Percentiles rank a stretch among this genome's conserved stretches.
Evolutionary conservation across 2,888 invertebrate species (phyloP).

Genomic region (Thymelicus sylvestris): DNA sequence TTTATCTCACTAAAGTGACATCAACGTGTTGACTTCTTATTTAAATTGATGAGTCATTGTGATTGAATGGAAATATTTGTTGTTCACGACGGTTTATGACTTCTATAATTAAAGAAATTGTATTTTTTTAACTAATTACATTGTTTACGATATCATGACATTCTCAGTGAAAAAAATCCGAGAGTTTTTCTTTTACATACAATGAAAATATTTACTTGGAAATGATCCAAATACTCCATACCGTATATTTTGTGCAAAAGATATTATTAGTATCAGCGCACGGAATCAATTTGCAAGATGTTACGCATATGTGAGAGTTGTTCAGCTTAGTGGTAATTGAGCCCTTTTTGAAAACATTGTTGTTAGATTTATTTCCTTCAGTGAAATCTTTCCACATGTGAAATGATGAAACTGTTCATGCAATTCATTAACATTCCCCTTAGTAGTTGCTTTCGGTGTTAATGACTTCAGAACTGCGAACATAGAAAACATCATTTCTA

Average conservation of each 20-base stretch:
- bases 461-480: no score
- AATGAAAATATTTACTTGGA: slow-evolving; percentile 25
- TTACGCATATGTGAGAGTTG: slow-evolving; percentile 28
- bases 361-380: neutral
- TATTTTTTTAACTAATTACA: no score
- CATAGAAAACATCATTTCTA: no score
- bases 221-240: slow-evolving; percentile 25
- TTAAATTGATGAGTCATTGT: no score
- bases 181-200: slow-evolving; percentile 7
- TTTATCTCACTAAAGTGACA: no score
- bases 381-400: neutral
- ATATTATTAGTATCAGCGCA: slow-evolving; percentile 30
- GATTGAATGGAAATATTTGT: no score
- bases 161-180: neutral
- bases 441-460: no score
- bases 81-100: no score
- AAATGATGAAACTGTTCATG: no score
- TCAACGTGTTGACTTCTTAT: no score
- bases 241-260: slow-evolving; percentile 31
- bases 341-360: slow-evolving; percentile 3
- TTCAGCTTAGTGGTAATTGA: slow-evolving; percentile 3
- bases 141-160: neutral
- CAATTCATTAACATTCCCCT: no score
- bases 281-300: slow-evolving; percentile 30
- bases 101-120: no score